Conservation (phyloP, 2,113 vertebrate genomes). For the Neolamprologus brichardi region DNA sequence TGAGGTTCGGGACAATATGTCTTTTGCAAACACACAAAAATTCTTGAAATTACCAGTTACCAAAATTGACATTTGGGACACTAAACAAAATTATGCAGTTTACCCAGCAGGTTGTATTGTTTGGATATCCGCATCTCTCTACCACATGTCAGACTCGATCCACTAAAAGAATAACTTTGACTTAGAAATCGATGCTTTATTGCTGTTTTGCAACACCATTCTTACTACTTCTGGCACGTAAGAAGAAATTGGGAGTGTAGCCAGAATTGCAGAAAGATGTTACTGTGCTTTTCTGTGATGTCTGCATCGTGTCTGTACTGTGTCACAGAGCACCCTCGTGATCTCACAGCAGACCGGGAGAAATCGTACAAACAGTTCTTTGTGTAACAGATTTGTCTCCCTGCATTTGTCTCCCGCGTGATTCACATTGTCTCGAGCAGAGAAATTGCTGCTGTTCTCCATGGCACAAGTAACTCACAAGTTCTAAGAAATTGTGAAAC, state of each 20-base stretch:
- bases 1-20: not conserved
- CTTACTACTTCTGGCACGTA: not conserved
- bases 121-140: not conserved
- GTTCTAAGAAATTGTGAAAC: not conserved
- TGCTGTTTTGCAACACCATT: not conserved
- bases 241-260: not conserved
- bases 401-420: slow-evolving; percentile 7
- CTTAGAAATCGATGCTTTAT: not conserved
- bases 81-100: not conserved
- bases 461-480: not conserved
- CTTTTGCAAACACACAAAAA: not conserved
- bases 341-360: slow-evolving; percentile 19
- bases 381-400: slow-evolving; percentile 40
- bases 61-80: not conserved
- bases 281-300: slow-evolving; percentile 20
- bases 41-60: not conserved
- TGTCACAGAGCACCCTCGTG: slow-evolving; percentile 43
- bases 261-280: not conserved
- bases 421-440: slow-evolving; percentile 1
- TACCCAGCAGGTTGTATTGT: not conserved
- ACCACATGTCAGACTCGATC: not conserved
- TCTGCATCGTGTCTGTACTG: slow-evolving; percentile 13
- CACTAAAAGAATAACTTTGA: not conserved
- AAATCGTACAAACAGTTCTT: slow-evolving; percentile 45
- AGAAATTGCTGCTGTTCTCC: not conserved